Conservation (phyloP, 2,797 vertebrate species). For the Falco columbarius region DNA sequence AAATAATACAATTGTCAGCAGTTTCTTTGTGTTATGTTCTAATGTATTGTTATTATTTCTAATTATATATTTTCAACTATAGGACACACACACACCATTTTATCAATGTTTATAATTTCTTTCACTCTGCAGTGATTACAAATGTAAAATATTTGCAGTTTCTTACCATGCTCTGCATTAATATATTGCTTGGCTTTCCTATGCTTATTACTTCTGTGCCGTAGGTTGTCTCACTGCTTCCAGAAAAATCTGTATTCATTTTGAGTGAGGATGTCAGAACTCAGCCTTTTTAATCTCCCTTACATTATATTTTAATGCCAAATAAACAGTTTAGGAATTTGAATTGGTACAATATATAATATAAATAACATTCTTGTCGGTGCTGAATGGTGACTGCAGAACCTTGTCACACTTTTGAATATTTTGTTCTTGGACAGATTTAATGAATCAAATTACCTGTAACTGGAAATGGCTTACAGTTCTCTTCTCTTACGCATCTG, state of each 20-base stretch:
- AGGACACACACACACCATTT: not conserved
- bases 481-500: not conserved
- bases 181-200: not conserved
- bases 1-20: not conserved
- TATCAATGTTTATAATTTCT: constrained; percentile 35
- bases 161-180: not conserved
- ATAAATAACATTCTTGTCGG: not conserved
- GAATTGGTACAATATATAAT: not conserved
- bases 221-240: not conserved
- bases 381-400: not conserved
- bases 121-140: not conserved
- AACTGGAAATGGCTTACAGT: constrained; percentile 4
- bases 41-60: constrained; percentile 24
- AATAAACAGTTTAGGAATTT: not conserved
- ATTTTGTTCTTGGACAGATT: constrained; percentile 5
- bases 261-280: not conserved
- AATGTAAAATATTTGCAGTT: not conserved
- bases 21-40: constrained; percentile 15
- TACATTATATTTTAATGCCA: not conserved
- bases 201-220: not conserved
- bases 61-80: not conserved
- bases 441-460: constrained; percentile 21
- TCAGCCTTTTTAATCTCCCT: not conserved
- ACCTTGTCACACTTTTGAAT: not conserved
- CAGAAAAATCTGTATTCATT: not conserved